Conservation (phyloP, 1,140 invertebrate genomes). For the Drosophila kohkoa region DNA sequence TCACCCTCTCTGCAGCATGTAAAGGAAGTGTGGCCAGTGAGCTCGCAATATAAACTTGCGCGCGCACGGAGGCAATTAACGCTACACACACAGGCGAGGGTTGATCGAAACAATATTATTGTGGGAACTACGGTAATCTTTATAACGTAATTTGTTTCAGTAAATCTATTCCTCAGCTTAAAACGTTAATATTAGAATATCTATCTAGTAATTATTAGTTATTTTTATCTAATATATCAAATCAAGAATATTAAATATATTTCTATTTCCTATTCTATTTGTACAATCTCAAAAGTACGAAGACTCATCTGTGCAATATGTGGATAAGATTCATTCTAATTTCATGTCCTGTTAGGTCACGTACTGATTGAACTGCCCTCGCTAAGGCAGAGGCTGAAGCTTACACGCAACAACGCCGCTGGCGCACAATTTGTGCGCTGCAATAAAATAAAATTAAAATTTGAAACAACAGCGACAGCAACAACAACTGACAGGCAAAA, state of each 20-base stretch:
- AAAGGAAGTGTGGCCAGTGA: conserved; percentile 23
- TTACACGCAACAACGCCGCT: conserved; percentile 68
- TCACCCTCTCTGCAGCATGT: conserved; percentile 5
- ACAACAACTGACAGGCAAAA: conserved; percentile 39
- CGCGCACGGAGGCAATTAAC: conserved; percentile 76
- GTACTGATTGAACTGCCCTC: conserved; percentile 16
- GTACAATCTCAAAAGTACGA: no score
- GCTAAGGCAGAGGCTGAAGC: conserved; percentile 14
- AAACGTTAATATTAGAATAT: no score
- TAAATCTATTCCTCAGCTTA: no score
- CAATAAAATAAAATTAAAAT: conserved; percentile 81
- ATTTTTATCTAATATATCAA: not conserved
- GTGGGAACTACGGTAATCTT: no score
- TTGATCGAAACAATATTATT: not conserved
- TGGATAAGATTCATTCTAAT: no score
- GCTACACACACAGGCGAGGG: conserved; percentile 40
- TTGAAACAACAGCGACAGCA: conserved; percentile 68
- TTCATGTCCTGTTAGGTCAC: not conserved
- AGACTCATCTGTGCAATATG: no score
- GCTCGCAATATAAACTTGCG: conserved; percentile 66
- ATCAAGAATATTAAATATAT: no score
- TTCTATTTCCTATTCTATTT: no score
- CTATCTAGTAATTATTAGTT: not conserved
- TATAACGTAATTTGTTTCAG: no score
- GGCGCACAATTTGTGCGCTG: conserved; percentile 75